Percentiles rank a stretch among this genome's conserved stretches.
phyloP scores from a whole-genome alignment of 2,113 vertebrate genomes.

The Nannospalax galili region DNA sequence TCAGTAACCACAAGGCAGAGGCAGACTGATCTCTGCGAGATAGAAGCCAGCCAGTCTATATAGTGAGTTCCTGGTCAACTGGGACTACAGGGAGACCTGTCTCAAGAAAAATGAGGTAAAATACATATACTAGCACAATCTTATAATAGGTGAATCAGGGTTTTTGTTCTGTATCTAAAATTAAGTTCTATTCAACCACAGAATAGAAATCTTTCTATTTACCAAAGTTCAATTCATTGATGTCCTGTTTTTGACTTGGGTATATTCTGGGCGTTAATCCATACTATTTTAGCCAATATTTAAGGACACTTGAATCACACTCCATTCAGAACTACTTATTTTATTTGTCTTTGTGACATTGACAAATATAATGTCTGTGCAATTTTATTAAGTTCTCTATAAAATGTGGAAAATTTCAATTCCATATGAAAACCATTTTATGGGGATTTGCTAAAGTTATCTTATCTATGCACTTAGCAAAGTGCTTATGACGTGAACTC shows the following conservation, averaged over 20 bases:
- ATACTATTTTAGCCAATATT: not conserved
- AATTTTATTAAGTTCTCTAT: not conserved
- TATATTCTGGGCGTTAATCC: not conserved
- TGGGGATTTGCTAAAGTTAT: not conserved
- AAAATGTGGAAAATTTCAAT: slow-evolving; percentile 4
- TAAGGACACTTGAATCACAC: not conserved
- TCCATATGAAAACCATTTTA: not conserved
- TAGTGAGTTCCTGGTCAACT: too few relatives aligned
- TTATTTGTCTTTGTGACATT: not conserved
- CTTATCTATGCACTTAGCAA: not conserved
- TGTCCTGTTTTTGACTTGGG: not conserved
- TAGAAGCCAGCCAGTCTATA: too few relatives aligned
- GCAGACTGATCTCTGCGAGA: too few relatives aligned
- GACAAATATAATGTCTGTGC: not conserved
- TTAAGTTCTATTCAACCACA: not conserved
- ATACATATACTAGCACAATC: not conserved
- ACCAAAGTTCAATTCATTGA: not conserved
- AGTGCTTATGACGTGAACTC: not conserved
- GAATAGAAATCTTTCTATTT: not conserved
- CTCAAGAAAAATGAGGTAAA: not conserved
- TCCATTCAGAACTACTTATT: not conserved
- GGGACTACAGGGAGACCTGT: too few relatives aligned
- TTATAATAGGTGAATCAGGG: not conserved
- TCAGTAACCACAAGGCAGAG: too few relatives aligned
- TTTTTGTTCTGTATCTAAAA: not conserved